Conservation (phyloP, 2,113 vertebrate species). For the Elephantulus edwardii region DNA sequence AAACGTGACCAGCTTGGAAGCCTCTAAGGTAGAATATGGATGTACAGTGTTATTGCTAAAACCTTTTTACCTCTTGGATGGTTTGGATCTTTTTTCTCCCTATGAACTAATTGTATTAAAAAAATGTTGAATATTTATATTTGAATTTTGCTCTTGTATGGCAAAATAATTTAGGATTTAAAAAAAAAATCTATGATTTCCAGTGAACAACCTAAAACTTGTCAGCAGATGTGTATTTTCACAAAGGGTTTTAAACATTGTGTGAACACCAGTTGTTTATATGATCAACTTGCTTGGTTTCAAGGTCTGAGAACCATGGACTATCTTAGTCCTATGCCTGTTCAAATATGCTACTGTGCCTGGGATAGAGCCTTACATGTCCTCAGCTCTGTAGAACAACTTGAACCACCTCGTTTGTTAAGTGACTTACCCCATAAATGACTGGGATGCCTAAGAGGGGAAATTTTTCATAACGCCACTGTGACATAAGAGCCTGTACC, state of each 20-base stretch:
- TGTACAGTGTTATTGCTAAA: constrained; percentile 81
- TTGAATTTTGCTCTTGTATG: constrained; percentile 80
- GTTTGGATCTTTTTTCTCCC: constrained; percentile 81
- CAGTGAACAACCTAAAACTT: constrained; percentile 83
- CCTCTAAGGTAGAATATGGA: constrained; percentile 71
- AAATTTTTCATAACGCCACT: neutral
- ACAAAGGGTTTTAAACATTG: constrained; percentile 22
- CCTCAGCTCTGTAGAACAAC: neutral
- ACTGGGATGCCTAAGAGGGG: neutral
- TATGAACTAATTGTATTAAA: constrained; percentile 84
- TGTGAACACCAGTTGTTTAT: constrained; percentile 21
- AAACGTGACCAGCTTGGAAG: constrained; percentile 69
- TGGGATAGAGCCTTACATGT: neutral
- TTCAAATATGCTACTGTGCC: neutral
- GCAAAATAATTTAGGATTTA: constrained; percentile 77
- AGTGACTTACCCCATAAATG: neutral
- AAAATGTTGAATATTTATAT: constrained; percentile 85
- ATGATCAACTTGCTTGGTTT: neutral
- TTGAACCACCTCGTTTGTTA: neutral
- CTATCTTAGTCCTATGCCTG: neutral
- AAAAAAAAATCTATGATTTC: constrained; percentile 80
- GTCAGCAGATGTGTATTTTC: constrained; percentile 65
- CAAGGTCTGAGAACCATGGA: neutral
- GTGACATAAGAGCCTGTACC: neutral
- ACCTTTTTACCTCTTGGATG: constrained; percentile 81